Evolutionary conservation across 2,888 invertebrate species (phyloP).

Genomic region (Micoletzkya japonica): DNA sequence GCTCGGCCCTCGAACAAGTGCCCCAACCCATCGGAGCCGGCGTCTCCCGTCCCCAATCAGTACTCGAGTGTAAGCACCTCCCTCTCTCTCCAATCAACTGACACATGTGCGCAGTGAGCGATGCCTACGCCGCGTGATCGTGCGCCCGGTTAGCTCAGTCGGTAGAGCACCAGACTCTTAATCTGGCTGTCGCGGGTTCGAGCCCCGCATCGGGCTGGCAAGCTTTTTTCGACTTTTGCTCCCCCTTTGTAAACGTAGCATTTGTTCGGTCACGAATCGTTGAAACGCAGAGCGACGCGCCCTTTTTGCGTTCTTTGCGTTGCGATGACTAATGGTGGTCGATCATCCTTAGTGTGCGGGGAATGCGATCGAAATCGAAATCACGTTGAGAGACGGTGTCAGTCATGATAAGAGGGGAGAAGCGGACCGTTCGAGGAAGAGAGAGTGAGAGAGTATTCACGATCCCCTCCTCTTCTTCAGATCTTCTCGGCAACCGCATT

Average conservation of each 20-base stretch:
- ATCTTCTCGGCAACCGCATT: slow-evolving; percentile 45
- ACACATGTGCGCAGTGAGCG: no score
- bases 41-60: slow-evolving; percentile 9
- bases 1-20: slow-evolving; percentile 7
- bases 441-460: not conserved
- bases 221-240: no score
- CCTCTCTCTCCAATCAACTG: not conserved
- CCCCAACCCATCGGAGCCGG: slow-evolving; percentile 23
- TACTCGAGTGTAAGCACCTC: slow-evolving; percentile 18
- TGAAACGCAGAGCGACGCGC: no score
- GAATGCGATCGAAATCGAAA: no score
- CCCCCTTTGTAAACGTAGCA: no score
- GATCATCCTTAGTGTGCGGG: no score
- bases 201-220: slow-evolving; percentile 31
- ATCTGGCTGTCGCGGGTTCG: slow-evolving; percentile 31
- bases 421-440: not conserved
- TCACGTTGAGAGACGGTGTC: not conserved
- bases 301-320: no score
- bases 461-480: no score
- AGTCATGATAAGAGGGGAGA: not conserved
- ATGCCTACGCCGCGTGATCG: no score
- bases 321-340: no score
- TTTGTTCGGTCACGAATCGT: no score
- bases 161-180: slow-evolving; percentile 30
- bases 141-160: slow-evolving; percentile 29